Conservation (phyloP, 2,797 vertebrate species). For the Alcedo atthis region DNA sequence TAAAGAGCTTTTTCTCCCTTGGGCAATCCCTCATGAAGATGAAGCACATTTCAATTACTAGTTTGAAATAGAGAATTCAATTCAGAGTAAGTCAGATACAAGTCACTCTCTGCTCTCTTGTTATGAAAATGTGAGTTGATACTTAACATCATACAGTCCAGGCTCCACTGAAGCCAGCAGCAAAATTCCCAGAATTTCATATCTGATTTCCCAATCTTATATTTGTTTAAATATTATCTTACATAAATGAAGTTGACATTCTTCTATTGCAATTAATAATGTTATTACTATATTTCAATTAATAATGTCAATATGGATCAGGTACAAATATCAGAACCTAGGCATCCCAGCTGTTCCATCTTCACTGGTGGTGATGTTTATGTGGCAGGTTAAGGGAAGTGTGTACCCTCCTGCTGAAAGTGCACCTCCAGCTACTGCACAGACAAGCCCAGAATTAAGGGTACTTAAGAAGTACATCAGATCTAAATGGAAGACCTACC, state of each 20-base stretch:
- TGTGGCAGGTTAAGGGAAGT: not conserved
- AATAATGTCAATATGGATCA: not conserved
- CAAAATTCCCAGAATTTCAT: not conserved
- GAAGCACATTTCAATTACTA: not conserved
- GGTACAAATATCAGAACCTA: not conserved
- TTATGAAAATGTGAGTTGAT: not conserved
- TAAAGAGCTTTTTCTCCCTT: not conserved
- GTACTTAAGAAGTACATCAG: not conserved
- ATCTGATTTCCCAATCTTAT: not conserved
- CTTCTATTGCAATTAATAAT: not conserved
- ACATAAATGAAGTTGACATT: not conserved
- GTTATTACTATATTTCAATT: not conserved
- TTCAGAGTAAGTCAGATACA: not conserved
- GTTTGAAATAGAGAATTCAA: not conserved
- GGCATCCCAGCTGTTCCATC: not conserved
- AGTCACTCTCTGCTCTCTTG: not conserved
- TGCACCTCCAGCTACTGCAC: not conserved
- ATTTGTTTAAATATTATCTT: not conserved
- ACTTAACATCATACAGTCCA: not conserved
- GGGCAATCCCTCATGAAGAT: not conserved
- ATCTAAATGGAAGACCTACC: not conserved
- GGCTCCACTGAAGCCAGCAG: not conserved
- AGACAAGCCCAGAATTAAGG: not conserved
- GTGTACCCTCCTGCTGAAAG: not conserved
- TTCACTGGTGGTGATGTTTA: not conserved